Conservation (phyloP, 1,140 invertebrate genomes). For the Atopsyche davidsoni region DNA sequence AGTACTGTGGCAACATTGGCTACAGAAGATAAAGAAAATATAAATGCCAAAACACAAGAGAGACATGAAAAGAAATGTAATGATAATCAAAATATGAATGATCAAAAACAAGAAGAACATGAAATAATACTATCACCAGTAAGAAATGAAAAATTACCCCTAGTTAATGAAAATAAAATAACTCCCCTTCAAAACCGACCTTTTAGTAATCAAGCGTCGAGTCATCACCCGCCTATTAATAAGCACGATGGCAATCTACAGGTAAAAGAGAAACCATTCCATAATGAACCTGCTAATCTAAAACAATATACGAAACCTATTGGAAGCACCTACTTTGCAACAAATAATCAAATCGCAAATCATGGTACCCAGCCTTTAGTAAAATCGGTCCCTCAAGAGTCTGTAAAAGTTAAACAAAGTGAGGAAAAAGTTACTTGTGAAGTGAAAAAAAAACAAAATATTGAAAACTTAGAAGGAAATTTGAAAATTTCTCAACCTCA, state of each 20-base stretch:
- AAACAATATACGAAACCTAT: no score
- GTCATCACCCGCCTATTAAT: no score
- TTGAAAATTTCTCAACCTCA: slow-evolving; percentile 40
- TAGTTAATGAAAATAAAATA: no score
- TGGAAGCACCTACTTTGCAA: background rate
- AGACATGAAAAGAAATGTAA: background rate
- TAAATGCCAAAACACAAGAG: background rate
- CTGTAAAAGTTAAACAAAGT: slow-evolving; percentile 7
- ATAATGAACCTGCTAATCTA: no score
- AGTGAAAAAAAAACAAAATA: background rate
- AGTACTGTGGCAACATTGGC: background rate
- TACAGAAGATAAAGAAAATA: slow-evolving; percentile 7
- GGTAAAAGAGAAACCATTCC: no score
- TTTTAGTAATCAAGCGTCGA: no score
- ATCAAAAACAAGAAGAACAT: no score
- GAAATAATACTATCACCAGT: no score
- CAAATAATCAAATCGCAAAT: background rate
- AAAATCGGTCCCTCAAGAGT: slow-evolving; percentile 27
- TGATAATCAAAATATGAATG: background rate
- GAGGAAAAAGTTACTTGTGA: background rate
- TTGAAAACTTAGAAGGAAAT: slow-evolving; percentile 29
- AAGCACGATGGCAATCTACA: no score
- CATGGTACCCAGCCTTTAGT: slow-evolving; percentile 35
- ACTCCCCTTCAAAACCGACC: no score
- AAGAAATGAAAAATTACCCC: no score